Percentiles rank a stretch among this genome's conserved stretches.
Evolutionary conservation across 2,888 invertebrate genomes (phyloP).

Genomic region (Lysandra bellargus): DNA sequence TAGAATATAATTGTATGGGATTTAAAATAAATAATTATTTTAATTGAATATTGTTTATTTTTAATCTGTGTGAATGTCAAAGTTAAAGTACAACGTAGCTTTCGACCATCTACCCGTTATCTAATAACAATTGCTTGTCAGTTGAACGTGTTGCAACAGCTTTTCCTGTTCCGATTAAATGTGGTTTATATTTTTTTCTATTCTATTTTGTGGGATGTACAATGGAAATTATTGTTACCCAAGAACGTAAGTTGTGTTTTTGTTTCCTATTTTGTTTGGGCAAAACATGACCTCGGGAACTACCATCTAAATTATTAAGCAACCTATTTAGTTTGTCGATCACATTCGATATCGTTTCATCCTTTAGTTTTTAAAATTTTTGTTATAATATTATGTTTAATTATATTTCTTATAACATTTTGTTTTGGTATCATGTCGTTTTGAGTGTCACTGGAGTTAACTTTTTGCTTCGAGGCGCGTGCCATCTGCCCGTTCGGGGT

Average conservation of each 20-base stretch:
- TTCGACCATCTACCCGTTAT: slow-evolving; percentile 22
- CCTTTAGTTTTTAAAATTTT: background rate
- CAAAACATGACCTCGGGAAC: background rate
- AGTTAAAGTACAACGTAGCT: background rate
- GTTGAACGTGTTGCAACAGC: slow-evolving; percentile 8
- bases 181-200: background rate
- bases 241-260: slow-evolving; percentile 22
- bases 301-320: background rate
- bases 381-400: background rate
- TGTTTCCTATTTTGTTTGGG: background rate
- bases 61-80: slow-evolving; percentile 11
- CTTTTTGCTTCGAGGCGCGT: slow-evolving; percentile 42
- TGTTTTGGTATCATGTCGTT: slow-evolving; percentile 15
- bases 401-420: background rate
- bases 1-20: background rate
- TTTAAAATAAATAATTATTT: background rate
- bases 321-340: background rate
- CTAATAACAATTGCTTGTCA: background rate
- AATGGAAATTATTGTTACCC: slow-evolving; percentile 19
- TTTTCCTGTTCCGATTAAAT: slow-evolving; percentile 22
- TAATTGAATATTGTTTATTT: background rate
- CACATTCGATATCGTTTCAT: background rate
- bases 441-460: background rate
- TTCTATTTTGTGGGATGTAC: background rate
- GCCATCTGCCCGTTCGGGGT: slow-evolving; percentile 46